These are phyloP conservation scores for Monoplex corrugatus DNA, from an alignment of 2,888 invertebrate species.

Conservation along the genomic window DNA sequence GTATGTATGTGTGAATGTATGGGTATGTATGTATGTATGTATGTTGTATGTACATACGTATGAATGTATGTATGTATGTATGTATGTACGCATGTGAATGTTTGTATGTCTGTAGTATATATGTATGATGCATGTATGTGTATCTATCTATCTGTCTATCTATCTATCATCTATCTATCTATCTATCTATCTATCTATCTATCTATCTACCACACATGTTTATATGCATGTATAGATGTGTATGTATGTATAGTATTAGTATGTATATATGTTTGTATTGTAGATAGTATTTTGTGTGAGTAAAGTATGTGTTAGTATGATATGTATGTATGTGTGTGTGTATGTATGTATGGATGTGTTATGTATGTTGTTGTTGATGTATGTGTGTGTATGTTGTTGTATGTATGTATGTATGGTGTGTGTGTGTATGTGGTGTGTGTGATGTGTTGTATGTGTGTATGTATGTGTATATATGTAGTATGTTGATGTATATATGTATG, in stretches of 20 bases:
- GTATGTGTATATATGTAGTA: neutral
- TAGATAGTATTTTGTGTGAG: neutral
- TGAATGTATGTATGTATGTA: no score
- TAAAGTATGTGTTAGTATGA: neutral
- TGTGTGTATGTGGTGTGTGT: neutral
- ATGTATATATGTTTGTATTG: no score
- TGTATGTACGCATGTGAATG: neutral
- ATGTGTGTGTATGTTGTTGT: neutral
- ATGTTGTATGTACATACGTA: neutral
- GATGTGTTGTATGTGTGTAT: neutral
- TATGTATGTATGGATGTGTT: neutral
- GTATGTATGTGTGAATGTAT: no score
- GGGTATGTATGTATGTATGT: no score
- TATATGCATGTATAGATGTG: neutral
- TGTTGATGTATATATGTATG: neutral
- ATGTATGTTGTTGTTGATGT: neutral
- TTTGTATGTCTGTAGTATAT: neutral
- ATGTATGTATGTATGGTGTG: neutral
- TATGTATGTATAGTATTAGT: neutral
- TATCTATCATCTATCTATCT: no score
- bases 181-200: neutral
- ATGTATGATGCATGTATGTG: neutral
- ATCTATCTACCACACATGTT: no score
- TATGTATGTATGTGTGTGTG: neutral
- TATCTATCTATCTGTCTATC: neutral